A percentile compares a stretch with the other conserved stretches of the same genome.
These are phyloP conservation scores for Anastrepha obliqua DNA, from an alignment of 1,140 invertebrate species.

Conservation along the genomic window DNA sequence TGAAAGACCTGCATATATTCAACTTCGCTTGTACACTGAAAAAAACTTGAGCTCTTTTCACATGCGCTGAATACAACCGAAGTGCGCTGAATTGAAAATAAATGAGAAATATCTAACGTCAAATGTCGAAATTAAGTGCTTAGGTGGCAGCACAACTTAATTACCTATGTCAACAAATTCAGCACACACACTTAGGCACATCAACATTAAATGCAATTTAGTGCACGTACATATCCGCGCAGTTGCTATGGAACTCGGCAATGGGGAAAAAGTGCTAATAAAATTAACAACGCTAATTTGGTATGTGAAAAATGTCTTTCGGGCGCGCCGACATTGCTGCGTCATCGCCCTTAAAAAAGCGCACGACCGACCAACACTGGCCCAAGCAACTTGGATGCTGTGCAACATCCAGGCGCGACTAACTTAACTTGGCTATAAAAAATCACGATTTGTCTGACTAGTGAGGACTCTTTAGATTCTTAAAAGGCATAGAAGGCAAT, in stretches of 20 bases:
- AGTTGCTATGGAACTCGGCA: background rate
- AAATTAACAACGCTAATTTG: conserved; percentile 53
- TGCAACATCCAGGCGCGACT: background rate
- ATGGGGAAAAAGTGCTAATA: conserved; percentile 6
- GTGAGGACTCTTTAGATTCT: conserved; percentile 26
- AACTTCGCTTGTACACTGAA: background rate
- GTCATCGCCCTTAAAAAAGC: conserved; percentile 42
- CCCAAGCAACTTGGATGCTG: background rate
- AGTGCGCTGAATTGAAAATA: background rate
- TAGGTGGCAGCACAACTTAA: conserved; percentile 9
- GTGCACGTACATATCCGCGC: background rate
- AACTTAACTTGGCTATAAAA: conserved; percentile 30
- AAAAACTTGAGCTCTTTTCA: background rate
- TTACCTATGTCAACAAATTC: conserved; percentile 31
- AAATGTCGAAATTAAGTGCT: background rate
- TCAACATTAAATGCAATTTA: conserved; percentile 5
- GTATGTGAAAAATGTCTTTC: conserved; percentile 49
- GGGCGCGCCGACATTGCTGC: conserved; percentile 5
- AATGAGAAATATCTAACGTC: background rate
- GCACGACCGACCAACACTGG: background rate
- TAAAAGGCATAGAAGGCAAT: background rate
- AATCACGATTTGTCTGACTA: conserved; percentile 29
- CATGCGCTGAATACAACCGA: background rate
- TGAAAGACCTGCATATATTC: background rate
- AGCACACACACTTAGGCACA: background rate